These are phyloP conservation scores for Rhabdomys pumilio DNA, from an alignment of 2,797 vertebrate genomes.

Conservation along the genomic window DNA sequence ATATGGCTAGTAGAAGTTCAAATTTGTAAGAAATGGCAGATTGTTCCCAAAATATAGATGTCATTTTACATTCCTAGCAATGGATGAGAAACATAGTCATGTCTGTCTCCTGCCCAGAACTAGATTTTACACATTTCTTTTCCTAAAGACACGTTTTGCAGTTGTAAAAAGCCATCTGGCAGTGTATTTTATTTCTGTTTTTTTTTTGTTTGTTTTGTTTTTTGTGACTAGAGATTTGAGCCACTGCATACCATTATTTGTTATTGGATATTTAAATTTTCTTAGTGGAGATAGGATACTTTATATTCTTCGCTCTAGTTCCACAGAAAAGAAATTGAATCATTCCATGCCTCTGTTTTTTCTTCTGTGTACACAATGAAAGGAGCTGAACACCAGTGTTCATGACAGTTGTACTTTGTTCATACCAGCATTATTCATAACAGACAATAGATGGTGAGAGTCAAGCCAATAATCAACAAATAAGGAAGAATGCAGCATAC, in stretches of 20 bases:
- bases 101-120: background rate
- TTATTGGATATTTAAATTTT: constrained; percentile 23
- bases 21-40: background rate
- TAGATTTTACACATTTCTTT: background rate
- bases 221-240: background rate
- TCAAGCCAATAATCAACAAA: background rate
- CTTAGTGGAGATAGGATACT: background rate
- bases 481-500: background rate
- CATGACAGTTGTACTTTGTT: background rate
- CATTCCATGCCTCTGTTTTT: background rate
- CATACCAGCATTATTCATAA: background rate
- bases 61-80: background rate
- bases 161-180: background rate
- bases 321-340: constrained; percentile 5
- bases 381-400: background rate
- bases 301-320: constrained; percentile 5
- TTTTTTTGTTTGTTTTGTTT: background rate
- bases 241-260: background rate
- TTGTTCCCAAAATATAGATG: background rate
- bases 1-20: background rate
- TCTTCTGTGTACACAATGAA: background rate
- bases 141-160: background rate
- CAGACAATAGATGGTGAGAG: background rate
- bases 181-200: constrained; percentile 20
- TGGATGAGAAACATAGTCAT: background rate